These are phyloP conservation scores for Pomatorhinus ruficollis DNA, from an alignment of 2,113 vertebrate species.

Conservation along the genomic window DNA sequence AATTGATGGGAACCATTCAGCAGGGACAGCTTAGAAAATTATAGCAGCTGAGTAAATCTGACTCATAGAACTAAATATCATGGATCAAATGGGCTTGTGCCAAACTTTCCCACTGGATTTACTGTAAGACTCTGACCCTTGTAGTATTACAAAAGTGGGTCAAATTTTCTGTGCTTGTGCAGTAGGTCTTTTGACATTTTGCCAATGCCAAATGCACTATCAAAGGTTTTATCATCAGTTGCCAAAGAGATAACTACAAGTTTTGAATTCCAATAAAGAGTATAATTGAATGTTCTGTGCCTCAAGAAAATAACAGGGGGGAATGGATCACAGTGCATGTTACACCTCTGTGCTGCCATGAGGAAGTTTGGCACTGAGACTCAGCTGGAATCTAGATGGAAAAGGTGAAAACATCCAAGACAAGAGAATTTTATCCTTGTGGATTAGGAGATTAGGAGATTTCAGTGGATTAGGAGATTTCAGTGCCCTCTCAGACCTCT, in stretches of 20 bases:
- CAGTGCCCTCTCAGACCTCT: not conserved
- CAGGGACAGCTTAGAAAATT: constrained; percentile 39
- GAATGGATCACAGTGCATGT: not conserved
- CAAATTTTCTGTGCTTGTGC: constrained; percentile 50
- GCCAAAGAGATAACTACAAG: constrained; percentile 61
- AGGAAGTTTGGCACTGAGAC: not conserved
- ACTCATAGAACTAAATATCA: constrained; percentile 63
- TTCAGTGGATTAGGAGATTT: not conserved
- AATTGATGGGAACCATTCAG: constrained; percentile 53
- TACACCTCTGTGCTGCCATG: not conserved
- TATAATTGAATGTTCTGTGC: not conserved
- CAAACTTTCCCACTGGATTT: constrained; percentile 61
- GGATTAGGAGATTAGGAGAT: not conserved
- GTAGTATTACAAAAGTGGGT: constrained; percentile 66
- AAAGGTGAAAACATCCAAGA: not conserved
- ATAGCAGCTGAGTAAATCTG: constrained; percentile 61
- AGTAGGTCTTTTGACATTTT: constrained; percentile 65
- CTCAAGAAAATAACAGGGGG: constrained; percentile 14
- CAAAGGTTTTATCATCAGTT: constrained; percentile 56
- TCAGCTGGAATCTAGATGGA: not conserved
- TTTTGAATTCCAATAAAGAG: constrained; percentile 62
- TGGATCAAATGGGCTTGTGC: constrained; percentile 61
- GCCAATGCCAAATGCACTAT: constrained; percentile 26
- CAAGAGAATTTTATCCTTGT: not conserved
- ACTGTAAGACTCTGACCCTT: constrained; percentile 67